A percentile compares a stretch with the other conserved stretches of the same genome.
phyloP scores from a whole-genome alignment of 2,113 vertebrate genomes.

The Plecotus auritus region DNA sequence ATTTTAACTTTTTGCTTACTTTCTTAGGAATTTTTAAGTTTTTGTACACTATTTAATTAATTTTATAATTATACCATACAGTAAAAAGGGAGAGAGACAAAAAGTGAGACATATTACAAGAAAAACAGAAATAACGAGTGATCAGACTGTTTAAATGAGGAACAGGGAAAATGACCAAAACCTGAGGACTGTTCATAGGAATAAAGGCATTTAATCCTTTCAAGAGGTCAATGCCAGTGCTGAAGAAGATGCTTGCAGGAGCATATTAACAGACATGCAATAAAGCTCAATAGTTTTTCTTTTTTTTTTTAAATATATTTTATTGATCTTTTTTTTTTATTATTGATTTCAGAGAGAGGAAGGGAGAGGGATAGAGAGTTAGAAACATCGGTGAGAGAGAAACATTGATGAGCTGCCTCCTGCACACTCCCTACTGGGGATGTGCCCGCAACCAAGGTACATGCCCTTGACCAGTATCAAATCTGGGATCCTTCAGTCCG shows the following conservation, averaged over 20 bases:
- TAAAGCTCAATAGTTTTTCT: neutral
- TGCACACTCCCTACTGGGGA: too few relatives aligned
- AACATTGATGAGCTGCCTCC: too few relatives aligned
- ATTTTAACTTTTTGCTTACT: neutral
- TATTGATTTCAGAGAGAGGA: too few relatives aligned
- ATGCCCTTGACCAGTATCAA: too few relatives aligned
- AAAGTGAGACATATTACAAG: neutral
- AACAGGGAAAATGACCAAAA: neutral
- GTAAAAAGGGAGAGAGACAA: neutral
- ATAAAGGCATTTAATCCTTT: neutral
- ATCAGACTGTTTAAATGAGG: neutral
- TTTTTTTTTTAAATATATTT: neutral
- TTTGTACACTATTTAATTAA: constrained; percentile 18
- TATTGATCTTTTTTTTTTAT: too few relatives aligned
- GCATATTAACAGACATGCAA: neutral
- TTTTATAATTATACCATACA: constrained; percentile 29
- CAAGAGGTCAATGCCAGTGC: neutral
- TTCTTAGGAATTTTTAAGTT: constrained; percentile 17
- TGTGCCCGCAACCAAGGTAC: too few relatives aligned
- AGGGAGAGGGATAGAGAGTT: too few relatives aligned
- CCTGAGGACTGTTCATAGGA: neutral
- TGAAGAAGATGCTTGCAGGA: neutral
- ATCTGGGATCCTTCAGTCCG: too few relatives aligned
- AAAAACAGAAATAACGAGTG: neutral
- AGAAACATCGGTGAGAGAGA: too few relatives aligned